Conservation (phyloP, 1,140 invertebrate genomes). For the Neodiprion virginianus region DNA sequence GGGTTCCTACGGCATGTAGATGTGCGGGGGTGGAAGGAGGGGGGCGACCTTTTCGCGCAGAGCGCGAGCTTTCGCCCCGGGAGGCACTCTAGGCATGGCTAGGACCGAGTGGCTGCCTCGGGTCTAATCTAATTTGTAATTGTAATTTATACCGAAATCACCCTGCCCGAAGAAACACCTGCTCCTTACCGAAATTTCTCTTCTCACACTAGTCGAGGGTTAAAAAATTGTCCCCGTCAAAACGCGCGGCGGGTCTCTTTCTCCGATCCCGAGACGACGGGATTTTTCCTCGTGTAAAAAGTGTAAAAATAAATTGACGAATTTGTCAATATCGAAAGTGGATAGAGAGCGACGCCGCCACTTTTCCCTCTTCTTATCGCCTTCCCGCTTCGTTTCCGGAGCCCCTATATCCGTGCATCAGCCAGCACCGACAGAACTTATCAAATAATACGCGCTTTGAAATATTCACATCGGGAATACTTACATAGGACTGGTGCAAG, state of each 20-base stretch:
- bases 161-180: slow-evolving; percentile 2
- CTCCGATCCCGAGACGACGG: not conserved
- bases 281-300: not conserved
- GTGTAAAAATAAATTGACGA: not conserved
- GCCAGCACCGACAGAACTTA: no score
- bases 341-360: not conserved
- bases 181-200: not conserved
- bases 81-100: not conserved
- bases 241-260: not conserved
- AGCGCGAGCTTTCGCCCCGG: not conserved
- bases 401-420: not conserved
- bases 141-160: slow-evolving; percentile 7
- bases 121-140: slow-evolving; percentile 2
- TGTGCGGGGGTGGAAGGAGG: no score
- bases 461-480: not conserved
- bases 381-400: no score
- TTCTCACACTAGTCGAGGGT: no score
- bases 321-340: slow-evolving; percentile 5
- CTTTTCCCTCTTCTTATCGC: no score
- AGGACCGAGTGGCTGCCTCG: not conserved
- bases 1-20: no score
- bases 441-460: not conserved
- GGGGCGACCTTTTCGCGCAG: no score
- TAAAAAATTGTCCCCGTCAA: slow-evolving; percentile 1
- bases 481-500: not conserved